Evolutionary conservation across 2,888 invertebrate species (phyloP).

Genomic region (Drosophila pseudotalamancana): DNA sequence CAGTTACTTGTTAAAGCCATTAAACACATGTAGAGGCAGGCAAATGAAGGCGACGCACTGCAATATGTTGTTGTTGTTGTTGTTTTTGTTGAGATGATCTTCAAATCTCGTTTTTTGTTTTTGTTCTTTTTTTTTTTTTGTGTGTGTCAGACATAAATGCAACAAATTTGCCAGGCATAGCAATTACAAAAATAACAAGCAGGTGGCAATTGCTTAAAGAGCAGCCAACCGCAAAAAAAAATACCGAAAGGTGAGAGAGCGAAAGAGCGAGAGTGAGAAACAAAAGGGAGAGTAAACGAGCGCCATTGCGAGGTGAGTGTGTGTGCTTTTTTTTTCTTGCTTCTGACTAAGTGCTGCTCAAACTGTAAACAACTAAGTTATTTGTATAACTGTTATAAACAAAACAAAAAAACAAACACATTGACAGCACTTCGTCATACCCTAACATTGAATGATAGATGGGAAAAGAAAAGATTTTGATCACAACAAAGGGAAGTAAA

Average conservation of each 20-base stretch:
- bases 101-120: constrained; percentile 2
- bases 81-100: constrained; percentile 15
- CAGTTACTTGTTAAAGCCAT: constrained; percentile 24
- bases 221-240: constrained; percentile 15
- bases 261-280: not conserved
- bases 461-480: not conserved
- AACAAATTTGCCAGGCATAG: constrained; percentile 34
- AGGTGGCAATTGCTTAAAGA: constrained; percentile 39
- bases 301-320: constrained; percentile 5
- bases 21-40: not conserved
- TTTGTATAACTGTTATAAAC: not conserved
- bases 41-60: constrained; percentile 2
- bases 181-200: constrained; percentile 30
- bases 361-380: constrained; percentile 40
- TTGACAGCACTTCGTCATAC: too few species aligned
- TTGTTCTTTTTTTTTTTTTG: constrained; percentile 2
- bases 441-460: too few species aligned
- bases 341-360: constrained; percentile 15
- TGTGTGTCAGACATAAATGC: constrained; percentile 30
- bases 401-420: not conserved
- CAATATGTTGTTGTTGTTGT: constrained; percentile 1
- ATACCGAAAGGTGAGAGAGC: constrained; percentile 3
- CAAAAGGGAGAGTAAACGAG: not conserved
- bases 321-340: not conserved
- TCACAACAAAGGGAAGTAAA: not conserved